phyloP scores from a whole-genome alignment of 2,113 vertebrate genomes.

The Glareola pratincola region DNA sequence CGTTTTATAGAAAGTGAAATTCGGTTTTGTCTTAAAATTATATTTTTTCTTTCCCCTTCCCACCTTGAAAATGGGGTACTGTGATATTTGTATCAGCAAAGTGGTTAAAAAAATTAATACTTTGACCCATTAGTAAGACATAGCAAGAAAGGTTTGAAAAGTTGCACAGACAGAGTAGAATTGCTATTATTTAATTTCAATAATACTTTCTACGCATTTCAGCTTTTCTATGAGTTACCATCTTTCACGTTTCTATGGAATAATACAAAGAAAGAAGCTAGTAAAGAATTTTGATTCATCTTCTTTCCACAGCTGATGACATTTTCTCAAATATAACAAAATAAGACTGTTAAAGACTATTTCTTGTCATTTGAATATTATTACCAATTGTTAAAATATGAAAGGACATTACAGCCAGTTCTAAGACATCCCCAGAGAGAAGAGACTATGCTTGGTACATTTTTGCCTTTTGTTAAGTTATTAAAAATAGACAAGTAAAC shows the following conservation, averaged over 20 bases:
- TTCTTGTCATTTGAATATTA: conserved; percentile 15
- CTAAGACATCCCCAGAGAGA: background rate
- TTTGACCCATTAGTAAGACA: background rate
- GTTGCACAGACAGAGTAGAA: background rate
- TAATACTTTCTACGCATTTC: background rate
- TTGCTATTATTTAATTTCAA: background rate
- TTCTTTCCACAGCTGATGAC: background rate
- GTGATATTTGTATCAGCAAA: background rate
- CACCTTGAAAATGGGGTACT: background rate
- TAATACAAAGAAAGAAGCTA: background rate
- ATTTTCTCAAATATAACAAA: background rate
- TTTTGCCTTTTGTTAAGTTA: background rate
- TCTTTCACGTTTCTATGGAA: background rate
- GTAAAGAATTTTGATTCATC: background rate
- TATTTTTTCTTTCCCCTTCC: background rate
- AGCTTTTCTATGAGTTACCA: background rate
- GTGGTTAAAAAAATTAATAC: background rate
- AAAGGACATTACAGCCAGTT: background rate
- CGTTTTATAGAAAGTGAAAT: background rate
- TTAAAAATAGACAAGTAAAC: background rate
- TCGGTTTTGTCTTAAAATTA: background rate
- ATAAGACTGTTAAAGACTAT: background rate
- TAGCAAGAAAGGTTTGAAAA: background rate
- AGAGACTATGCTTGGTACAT: background rate
- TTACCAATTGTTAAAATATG: background rate